Percentiles rank a stretch among this genome's conserved stretches.
Conservation (phyloP, 2,888 invertebrate species). For the Eurytoma californica region DNA sequence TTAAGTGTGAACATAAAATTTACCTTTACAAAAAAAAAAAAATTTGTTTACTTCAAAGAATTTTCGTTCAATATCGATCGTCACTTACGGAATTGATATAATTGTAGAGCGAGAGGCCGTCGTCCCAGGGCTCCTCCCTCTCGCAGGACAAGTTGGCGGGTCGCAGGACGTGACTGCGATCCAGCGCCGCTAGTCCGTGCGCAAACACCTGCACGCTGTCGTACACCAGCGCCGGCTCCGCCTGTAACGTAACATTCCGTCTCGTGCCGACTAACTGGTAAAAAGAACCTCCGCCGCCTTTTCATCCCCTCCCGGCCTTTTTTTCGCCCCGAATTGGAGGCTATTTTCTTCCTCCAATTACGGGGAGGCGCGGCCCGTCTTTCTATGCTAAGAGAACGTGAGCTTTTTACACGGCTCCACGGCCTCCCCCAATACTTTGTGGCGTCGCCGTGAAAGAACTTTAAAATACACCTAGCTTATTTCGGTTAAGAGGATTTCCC, state of each 20-base stretch:
- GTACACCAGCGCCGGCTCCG: constrained; percentile 89
- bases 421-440: too few relatives aligned
- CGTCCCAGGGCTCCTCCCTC: constrained; percentile 85
- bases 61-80: neutral
- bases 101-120: constrained; percentile 85
- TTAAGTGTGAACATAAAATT: too few relatives aligned
- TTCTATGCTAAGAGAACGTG: too few relatives aligned
- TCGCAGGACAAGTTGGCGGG: constrained; percentile 90
- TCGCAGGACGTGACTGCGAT: constrained; percentile 82
- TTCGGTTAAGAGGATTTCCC: too few relatives aligned
- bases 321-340: too few relatives aligned
- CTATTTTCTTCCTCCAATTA: too few relatives aligned
- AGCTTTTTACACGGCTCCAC: too few relatives aligned
- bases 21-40: too few relatives aligned
- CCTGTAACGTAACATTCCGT: constrained; percentile 76
- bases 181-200: constrained; percentile 84
- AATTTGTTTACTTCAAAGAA: neutral
- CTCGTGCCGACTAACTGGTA: constrained; percentile 20
- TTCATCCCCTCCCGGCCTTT: neutral
- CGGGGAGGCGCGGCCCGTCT: too few relatives aligned
- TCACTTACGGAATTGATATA: constrained; percentile 83
- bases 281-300: constrained; percentile 2
- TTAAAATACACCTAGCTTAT: too few relatives aligned
- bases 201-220: constrained; percentile 91
- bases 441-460: too few relatives aligned